Evolutionary conservation across 2,888 invertebrate genomes (phyloP), one percentile per base, ranked within the genome.

Genomic region (Andrena haemorrhoa): DNA sequence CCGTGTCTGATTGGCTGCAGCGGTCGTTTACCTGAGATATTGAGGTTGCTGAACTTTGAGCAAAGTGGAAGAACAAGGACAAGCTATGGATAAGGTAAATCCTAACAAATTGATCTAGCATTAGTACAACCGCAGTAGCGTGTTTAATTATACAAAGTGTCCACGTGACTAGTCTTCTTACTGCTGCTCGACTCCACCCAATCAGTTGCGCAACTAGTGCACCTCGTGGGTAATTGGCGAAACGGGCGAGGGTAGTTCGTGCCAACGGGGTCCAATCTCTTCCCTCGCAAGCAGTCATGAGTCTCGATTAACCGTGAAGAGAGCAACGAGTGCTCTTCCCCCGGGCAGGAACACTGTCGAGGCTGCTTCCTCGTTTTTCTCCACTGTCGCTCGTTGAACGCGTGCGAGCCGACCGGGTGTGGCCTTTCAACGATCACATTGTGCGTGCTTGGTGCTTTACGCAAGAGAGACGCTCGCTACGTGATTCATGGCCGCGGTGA

Each of bases 401-500:
- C n/a, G 7, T 7, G n/a, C n/a, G 2, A 33, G n/a, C 35, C 2
- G 8, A 20, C 35, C 20, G 56, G 35, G 49, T 66, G 51, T 51
- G 10, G 31, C 47, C 23, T 8, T n/a, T 16, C 16, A 23, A 4
- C 63, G 58, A 75, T 75, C 60, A 35, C 49, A 58, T 58, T 74
- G 10, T 20, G 12, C 56, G 20, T 20, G 23, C 56, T 6, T 2
- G 29, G 0, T 35, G 58, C 16, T 60, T 75, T 64, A 75, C 76
- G 47, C 35, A 64, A 65, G 35, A 41, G 16, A 26, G 10, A 6
- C 10, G 12, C n/a, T 41, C 12, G 35, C n/a, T 56, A 65, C 29
- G 49, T 41, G 75, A 75, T 65, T 51, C 35, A 60, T 70, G 7
- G 53, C n/a, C n/a, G 23, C 26, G 35, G 3, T 23, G 64, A 64